phyloP scores from a whole-genome alignment of 2,888 invertebrate genomes.

The Amblyjoppa fuscipennis region DNA sequence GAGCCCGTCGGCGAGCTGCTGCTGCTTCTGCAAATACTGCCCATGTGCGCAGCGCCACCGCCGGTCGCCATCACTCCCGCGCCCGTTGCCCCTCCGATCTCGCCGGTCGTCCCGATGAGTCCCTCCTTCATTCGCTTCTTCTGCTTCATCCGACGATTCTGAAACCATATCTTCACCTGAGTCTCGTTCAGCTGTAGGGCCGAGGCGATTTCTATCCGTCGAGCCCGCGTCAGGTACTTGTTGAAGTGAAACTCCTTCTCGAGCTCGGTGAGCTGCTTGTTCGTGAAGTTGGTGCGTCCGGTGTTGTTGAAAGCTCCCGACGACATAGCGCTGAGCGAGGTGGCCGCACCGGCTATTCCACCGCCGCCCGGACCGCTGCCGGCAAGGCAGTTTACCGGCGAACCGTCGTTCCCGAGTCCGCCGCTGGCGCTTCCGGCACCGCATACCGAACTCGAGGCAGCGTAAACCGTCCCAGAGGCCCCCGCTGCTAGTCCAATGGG shows the following conservation, averaged over 20 bases:
- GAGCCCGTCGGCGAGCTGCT: constrained; percentile 83
- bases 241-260: constrained; percentile 99
- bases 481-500: constrained; percentile 55
- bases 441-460: constrained; percentile 59
- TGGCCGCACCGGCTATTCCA: constrained; percentile 75
- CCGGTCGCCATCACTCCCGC: constrained; percentile 69
- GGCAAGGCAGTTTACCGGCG: constrained; percentile 62
- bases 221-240: constrained; percentile 98
- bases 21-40: constrained; percentile 78
- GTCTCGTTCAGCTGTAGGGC: constrained; percentile 98
- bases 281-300: constrained; percentile 99
- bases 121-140: constrained; percentile 99
- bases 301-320: constrained; percentile 89
- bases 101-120: constrained; percentile 88
- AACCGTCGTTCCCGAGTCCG: constrained; percentile 72
- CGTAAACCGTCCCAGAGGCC: constrained; percentile 60
- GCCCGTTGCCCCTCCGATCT: constrained; percentile 76
- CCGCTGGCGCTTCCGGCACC: constrained; percentile 55
- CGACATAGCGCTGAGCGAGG: constrained; percentile 66
- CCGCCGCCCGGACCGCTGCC: constrained; percentile 54
- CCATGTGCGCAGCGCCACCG: constrained; percentile 78
- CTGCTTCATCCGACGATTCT: constrained; percentile 99
- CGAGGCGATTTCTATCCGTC: constrained; percentile 99
- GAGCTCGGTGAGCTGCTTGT: constrained; percentile 99
- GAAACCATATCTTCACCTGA: constrained; percentile 99